Evolutionary conservation across 2,888 invertebrate species (phyloP).

Genomic region (Enoplolaimus lenunculus): DNA sequence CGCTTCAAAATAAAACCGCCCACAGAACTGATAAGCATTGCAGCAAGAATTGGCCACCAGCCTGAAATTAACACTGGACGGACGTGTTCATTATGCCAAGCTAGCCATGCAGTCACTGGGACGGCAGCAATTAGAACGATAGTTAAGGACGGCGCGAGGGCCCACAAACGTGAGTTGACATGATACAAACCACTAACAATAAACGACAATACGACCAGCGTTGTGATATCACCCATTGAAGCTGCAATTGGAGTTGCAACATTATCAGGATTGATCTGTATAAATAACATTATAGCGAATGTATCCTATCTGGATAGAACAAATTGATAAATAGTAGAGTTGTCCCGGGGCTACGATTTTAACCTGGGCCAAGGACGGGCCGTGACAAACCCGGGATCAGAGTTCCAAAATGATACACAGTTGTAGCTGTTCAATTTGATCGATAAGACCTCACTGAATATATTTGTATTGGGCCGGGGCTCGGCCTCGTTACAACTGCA

Average conservation of each 20-base stretch:
- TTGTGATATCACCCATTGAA: slow-evolving; percentile 70
- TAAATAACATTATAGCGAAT: too few relatives aligned
- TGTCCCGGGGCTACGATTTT: too few relatives aligned
- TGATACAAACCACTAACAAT: slow-evolving; percentile 42
- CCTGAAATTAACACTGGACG: slow-evolving; percentile 64
- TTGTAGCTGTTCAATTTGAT: too few relatives aligned
- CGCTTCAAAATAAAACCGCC: slow-evolving; percentile 70
- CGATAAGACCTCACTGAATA: too few relatives aligned
- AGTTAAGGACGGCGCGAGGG: background rate
- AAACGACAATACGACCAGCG: slow-evolving; percentile 62
- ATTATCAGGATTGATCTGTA: slow-evolving; percentile 77
- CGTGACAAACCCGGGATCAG: too few relatives aligned
- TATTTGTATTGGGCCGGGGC: too few relatives aligned
- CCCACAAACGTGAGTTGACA: too few relatives aligned
- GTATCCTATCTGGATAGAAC: too few relatives aligned
- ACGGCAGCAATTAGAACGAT: background rate
- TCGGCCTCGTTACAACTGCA: too few relatives aligned
- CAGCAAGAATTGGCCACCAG: slow-evolving; percentile 71
- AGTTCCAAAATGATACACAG: too few relatives aligned
- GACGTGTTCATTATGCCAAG: slow-evolving; percentile 62
- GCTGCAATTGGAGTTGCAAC: slow-evolving; percentile 82
- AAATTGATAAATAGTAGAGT: too few relatives aligned
- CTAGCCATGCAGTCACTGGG: slow-evolving; percentile 64
- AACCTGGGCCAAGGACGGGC: too few relatives aligned
- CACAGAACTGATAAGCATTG: slow-evolving; percentile 73